A percentile compares a stretch with the other conserved stretches of the same genome.
phyloP scores from a whole-genome alignment of 2,888 invertebrate genomes.

The Nemapogon koenigi region DNA sequence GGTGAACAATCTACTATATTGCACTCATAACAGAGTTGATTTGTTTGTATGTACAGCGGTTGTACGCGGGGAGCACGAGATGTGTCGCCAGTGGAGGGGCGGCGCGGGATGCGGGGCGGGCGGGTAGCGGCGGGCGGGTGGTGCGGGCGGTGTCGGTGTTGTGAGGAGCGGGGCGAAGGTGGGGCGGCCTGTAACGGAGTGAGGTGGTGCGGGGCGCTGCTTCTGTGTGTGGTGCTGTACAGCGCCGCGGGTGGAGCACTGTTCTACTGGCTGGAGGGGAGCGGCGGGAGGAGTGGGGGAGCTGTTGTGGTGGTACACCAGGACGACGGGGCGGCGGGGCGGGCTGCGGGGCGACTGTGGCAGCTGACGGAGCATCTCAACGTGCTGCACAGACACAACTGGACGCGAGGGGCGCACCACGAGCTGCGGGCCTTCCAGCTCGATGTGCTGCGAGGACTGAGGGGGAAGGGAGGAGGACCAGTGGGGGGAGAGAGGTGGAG shows the following conservation, averaged over 20 bases:
- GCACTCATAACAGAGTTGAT: background rate
- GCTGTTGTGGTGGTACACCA: constrained; percentile 67
- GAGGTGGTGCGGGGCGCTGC: constrained; percentile 75
- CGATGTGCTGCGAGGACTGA: constrained; percentile 54
- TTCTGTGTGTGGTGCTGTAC: constrained; percentile 87
- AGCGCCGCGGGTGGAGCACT: constrained; percentile 91
- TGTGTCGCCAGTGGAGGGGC: background rate
- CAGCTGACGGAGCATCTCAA: constrained; percentile 87
- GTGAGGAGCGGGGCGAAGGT: constrained; percentile 88
- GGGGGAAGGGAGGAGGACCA: constrained; percentile 37
- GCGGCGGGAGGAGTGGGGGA: constrained; percentile 67
- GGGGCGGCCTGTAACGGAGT: constrained; percentile 89
- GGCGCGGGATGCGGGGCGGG: background rate
- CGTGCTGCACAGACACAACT: constrained; percentile 89
- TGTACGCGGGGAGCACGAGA: background rate
- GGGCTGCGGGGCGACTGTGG: constrained; percentile 82
- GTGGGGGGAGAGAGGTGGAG: constrained; percentile 55
- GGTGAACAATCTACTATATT: too few relatives aligned
- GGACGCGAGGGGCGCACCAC: constrained; percentile 87
- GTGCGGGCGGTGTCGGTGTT: constrained; percentile 41
- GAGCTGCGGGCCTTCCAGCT: constrained; percentile 87
- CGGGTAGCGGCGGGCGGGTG: constrained; percentile 1
- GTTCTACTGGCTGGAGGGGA: constrained; percentile 85
- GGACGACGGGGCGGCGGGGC: constrained; percentile 62
- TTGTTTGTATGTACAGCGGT: background rate